phyloP scores from a whole-genome alignment of 1,140 invertebrate species.

The Drosophila persimilis region DNA sequence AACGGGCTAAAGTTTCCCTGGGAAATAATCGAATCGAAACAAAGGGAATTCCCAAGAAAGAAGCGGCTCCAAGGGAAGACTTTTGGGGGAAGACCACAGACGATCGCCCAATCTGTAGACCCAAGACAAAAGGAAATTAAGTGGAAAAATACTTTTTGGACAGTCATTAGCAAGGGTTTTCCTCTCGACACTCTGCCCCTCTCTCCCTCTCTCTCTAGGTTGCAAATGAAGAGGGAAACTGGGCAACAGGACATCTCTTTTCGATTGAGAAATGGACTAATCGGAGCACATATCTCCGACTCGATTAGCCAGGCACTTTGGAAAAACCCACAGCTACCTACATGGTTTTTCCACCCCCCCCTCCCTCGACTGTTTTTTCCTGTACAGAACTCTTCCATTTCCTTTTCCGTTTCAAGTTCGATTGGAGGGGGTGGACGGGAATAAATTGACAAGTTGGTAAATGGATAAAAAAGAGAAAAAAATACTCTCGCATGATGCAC shows the following conservation, averaged over 20 bases:
- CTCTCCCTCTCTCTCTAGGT: no score
- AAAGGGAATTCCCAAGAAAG: slow-evolving; percentile 9
- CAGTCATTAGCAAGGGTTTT: slow-evolving; percentile 47
- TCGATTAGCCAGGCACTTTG: slow-evolving; percentile 32
- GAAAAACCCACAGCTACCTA: slow-evolving; percentile 1
- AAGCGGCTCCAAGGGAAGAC: slow-evolving; percentile 18
- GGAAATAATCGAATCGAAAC: slow-evolving; percentile 20
- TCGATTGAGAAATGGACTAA: slow-evolving; percentile 5
- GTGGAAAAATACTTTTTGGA: slow-evolving; percentile 47
- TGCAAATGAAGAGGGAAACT: not conserved
- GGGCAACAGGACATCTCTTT: no score
- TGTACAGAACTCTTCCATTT: slow-evolving; percentile 23
- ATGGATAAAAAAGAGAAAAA: slow-evolving; percentile 4
- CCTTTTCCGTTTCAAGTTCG: slow-evolving; percentile 38
- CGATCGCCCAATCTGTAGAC: not conserved
- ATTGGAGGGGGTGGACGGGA: not conserved
- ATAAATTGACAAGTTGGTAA: slow-evolving; percentile 41
- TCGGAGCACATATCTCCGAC: not conserved
- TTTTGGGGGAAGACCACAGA: not conserved
- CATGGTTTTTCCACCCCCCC: slow-evolving; percentile 9
- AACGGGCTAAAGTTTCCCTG: slow-evolving; percentile 18
- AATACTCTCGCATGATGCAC: not conserved
- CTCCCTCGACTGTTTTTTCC: not conserved
- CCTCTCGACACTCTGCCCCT: not conserved
- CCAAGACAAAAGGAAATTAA: slow-evolving; percentile 39